phyloP scores from a whole-genome alignment of 2,797 vertebrate species.

The Silurus lanzhouensis region DNA sequence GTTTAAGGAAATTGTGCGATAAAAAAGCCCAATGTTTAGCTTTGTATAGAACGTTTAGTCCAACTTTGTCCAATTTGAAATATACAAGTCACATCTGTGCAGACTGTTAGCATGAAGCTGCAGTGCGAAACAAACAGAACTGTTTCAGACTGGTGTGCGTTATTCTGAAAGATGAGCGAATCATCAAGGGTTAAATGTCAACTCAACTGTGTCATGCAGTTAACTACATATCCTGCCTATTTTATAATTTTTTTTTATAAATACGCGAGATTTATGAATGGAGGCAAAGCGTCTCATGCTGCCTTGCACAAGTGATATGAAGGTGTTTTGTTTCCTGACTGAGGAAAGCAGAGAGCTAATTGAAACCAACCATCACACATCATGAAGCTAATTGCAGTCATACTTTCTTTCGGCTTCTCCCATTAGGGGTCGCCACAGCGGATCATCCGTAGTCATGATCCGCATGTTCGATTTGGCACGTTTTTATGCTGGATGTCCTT shows the following conservation, averaged over 20 bases:
- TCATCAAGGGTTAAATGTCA: background rate
- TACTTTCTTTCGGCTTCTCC: no score
- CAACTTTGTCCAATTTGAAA: background rate
- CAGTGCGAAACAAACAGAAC: background rate
- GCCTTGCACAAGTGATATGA: no score
- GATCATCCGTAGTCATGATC: no score
- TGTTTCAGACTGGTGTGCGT: background rate
- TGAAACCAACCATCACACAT: background rate
- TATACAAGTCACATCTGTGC: background rate
- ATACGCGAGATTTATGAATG: background rate
- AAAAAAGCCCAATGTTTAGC: no score
- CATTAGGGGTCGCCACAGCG: no score
- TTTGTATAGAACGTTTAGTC: background rate
- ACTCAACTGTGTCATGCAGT: background rate
- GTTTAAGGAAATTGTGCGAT: background rate
- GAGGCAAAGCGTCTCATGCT: background rate
- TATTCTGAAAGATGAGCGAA: background rate
- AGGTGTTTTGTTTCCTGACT: background rate
- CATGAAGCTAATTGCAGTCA: conserved; percentile 29
- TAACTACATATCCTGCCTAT: background rate
- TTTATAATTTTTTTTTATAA: background rate
- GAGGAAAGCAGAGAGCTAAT: background rate
- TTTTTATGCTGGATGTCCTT: no score
- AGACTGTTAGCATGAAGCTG: background rate
- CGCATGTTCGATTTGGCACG: no score